phyloP scores from a whole-genome alignment of 2,113 vertebrate species.

The Chlorocebus sabaeus region DNA sequence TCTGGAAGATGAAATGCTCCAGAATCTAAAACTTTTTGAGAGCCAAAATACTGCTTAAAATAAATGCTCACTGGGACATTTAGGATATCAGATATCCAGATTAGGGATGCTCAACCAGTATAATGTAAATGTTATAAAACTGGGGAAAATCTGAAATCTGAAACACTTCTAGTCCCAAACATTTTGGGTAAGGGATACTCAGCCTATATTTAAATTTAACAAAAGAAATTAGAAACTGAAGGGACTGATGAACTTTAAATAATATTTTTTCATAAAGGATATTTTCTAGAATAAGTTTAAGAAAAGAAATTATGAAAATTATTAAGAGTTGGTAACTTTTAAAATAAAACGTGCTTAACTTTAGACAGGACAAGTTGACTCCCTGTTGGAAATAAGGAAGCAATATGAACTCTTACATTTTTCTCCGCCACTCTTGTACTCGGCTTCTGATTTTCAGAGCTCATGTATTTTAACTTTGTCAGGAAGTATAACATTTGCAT shows the following conservation, averaged over 20 bases:
- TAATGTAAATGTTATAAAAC: neutral
- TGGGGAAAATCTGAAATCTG: neutral
- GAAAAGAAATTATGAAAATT: conserved; percentile 25
- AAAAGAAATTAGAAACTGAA: neutral
- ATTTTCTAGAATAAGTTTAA: conserved; percentile 3
- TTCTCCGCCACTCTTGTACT: neutral
- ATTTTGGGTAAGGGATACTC: neutral
- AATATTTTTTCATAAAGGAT: neutral
- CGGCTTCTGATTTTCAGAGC: neutral
- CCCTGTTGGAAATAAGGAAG: neutral
- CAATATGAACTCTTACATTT: neutral
- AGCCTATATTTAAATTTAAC: neutral
- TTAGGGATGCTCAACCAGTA: neutral
- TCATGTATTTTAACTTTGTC: neutral
- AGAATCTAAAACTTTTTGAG: neutral
- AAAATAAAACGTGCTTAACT: neutral
- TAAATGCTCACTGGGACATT: neutral
- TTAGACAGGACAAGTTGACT: neutral
- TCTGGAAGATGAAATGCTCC: neutral
- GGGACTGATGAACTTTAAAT: neutral
- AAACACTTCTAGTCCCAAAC: neutral
- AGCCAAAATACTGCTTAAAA: neutral
- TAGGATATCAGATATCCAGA: neutral
- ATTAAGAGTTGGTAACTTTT: neutral
- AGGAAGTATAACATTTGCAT: neutral